Base-by-base conservation (phyloP, 2,888 invertebrate species). In the Synergus gifuensis region DNA sequence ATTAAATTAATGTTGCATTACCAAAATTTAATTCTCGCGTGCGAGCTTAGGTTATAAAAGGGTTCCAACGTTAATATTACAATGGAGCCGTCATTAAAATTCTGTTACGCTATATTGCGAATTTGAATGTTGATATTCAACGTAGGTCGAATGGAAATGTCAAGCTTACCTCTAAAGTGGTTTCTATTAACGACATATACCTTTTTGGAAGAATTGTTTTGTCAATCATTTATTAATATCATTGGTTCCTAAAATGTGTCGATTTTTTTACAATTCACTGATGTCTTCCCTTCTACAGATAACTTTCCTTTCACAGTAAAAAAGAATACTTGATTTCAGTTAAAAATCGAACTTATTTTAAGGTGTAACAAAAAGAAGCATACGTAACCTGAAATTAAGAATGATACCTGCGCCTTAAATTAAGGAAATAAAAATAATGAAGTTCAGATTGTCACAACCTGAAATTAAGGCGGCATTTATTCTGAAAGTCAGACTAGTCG, bases 131-230 rank as follows among this genome's bases (percentile, higher is more conserved):
- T 58, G 54, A 54, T 73, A 73, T 73, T 73, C 40, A 40, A 54
- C 73, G 73, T 18, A 73, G 73, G 54, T 73, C 73, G 36, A 73
- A 73, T 54, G 36, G 54, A 54, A 69, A 58, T 73, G 54, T 49
- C 54, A 36, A 54, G 73, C 73, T 73, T 73, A 36, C 18, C 36
- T 40, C 36, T 2, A 73, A 36, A 73, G 73, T 18, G 12, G 54
- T 73, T 7, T 36, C 36, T 67, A 40, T 49, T 54, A 73, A 73
- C 36, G 12, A 18, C 73, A 54, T 28, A 49, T 69, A 73, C 49
- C 54, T 73, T 73, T 73, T 54, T 73, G 18, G 7, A 73, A n/a
- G 12, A 73, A 58, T 11, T 18, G 42, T 66, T 66, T 64, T 44
- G 44, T 42, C 42, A 66, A 66, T 42, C 73, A 49, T 36, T 73